Conservation (phyloP, 2,888 invertebrate species). For the Lasiommata megera region DNA sequence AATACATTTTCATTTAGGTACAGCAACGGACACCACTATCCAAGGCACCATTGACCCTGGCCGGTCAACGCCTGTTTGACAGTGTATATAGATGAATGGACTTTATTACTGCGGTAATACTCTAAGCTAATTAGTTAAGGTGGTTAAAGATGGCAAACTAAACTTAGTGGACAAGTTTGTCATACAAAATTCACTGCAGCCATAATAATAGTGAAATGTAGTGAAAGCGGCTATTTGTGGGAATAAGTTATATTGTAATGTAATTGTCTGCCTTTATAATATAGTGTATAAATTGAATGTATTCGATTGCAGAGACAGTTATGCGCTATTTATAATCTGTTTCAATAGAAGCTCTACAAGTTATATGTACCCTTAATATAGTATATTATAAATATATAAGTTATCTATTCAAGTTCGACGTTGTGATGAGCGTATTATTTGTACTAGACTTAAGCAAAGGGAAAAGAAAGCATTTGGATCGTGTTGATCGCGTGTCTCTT, state of each 20-base stretch:
- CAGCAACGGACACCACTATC: constrained; percentile 67
- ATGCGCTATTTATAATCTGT: neutral
- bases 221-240: constrained; percentile 23
- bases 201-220: constrained; percentile 30
- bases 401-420: too few species aligned
- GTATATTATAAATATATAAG: neutral
- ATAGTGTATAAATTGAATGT: neutral
- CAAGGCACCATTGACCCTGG: constrained; percentile 73
- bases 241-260: constrained; percentile 17
- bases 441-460: too few species aligned
- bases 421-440: too few species aligned
- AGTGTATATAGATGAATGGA: constrained; percentile 61
- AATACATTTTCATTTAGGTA: constrained; percentile 48
- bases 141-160: constrained; percentile 16
- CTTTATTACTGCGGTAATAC: constrained; percentile 30
- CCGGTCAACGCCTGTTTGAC: constrained; percentile 41
- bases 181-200: constrained; percentile 18
- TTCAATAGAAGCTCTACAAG: neutral
- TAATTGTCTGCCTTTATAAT: neutral
- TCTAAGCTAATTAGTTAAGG: constrained; percentile 30
- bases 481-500: too few species aligned
- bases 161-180: constrained; percentile 14
- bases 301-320: neutral
- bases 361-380: neutral
- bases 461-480: too few species aligned